Base-by-base conservation (phyloP, 1,140 invertebrate genomes). In the Caenorhabditis remanei region DNA sequence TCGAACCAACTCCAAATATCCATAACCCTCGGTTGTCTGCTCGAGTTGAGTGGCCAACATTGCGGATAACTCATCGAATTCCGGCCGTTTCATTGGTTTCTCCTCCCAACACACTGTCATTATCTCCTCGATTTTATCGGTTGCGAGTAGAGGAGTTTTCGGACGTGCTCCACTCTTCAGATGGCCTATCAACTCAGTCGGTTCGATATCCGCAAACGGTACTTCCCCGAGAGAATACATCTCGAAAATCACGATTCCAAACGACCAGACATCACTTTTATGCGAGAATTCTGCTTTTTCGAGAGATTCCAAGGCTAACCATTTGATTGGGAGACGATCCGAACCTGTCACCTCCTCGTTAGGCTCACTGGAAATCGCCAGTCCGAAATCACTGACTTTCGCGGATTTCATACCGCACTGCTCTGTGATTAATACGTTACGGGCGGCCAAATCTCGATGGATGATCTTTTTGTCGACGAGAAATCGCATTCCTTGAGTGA, bases 281-380 rank as follows among this genome's bases (percentile, higher is more conserved):
- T 95, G 96, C 4, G 97, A 98, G 93, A 98, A 99, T 46, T 97
- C 95, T 91, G 97, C 95, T 89, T 97, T 67, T 91, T 97, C 97
- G 5, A 99, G 93, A 0, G 97, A 97, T 93, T 99, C 98, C 0
- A 97, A 97, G 0, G 98, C 97, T 97, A 99, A 99, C 98, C 98
- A 99, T 94, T 99, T 98, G 3, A 99, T 96, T 13, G 71, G 85
- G 11, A 87, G 67, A 94, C 95, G 95, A 94, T 96, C 96, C 93
- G 86, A 83, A 41, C 65, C 75, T n/a, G 86, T 79, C 50, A 83
- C 43, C 16, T 79, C 71, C 48, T 87, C 75, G 2, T 11, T 24
- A 48, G 86, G 82, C 14, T 71, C 55, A 67, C 65, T 55, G 3
- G 61, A 83, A 41, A 88, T 88, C 19, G 85, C 91, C 11, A 90